A percentile compares a stretch with the other conserved stretches of the same genome.
Conservation (phyloP, 2,888 invertebrate species). For the Cetonia aurata region DNA sequence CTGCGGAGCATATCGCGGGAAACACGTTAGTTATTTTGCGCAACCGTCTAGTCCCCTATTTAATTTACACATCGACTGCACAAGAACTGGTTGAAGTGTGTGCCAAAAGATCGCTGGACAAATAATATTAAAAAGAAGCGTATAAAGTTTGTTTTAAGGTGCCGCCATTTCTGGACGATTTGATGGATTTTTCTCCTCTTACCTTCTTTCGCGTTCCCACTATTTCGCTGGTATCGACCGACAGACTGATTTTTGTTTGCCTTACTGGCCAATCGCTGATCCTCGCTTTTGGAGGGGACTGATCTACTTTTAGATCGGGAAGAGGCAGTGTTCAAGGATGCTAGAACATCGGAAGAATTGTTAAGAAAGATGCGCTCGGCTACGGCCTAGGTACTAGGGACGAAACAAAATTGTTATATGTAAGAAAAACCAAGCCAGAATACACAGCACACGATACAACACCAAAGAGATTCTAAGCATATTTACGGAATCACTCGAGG, state of each 20-base stretch:
- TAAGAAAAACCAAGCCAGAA: constrained; percentile 30
- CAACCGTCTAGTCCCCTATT: no score
- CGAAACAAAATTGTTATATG: no score
- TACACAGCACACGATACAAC: constrained; percentile 32
- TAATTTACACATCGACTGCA: constrained; percentile 28
- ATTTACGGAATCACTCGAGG: no score
- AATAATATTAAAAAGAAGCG: background rate
- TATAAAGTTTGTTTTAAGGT: constrained; percentile 13
- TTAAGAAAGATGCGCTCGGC: constrained; percentile 46
- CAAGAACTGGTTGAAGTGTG: constrained; percentile 56
- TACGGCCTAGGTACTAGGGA: constrained; percentile 33
- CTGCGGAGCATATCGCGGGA: constrained; percentile 24
- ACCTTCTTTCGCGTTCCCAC: constrained; percentile 64
- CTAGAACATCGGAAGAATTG: constrained; percentile 71
- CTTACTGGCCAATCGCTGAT: constrained; percentile 65
- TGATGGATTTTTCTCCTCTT: constrained; percentile 55
- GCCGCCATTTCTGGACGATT: background rate
- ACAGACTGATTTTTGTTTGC: constrained; percentile 60
- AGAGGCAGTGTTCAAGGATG: constrained; percentile 81
- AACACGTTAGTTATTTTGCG: constrained; percentile 8
- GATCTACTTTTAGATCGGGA: constrained; percentile 78
- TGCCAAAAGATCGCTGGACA: constrained; percentile 64
- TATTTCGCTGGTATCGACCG: constrained; percentile 59
- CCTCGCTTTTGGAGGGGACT: constrained; percentile 69
- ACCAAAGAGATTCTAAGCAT: constrained; percentile 24